phyloP scores from a whole-genome alignment of 37 sponge, comb jelly and placozoan species.

The Eunapius fragilis region DNA sequence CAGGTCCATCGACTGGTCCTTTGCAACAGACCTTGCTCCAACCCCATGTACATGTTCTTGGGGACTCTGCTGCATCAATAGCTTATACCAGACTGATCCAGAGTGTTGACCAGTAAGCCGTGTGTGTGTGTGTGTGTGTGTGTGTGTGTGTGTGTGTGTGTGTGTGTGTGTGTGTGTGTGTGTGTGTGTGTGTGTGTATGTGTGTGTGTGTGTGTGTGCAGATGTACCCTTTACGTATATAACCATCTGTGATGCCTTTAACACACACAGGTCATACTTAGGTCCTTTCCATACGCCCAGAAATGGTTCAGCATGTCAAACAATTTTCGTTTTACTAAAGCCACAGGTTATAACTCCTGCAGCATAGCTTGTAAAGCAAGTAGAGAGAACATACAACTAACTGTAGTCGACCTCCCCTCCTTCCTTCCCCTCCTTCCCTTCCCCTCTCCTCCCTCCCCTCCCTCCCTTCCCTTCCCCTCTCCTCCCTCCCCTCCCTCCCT shows the following conservation, averaged over 20 bases:
- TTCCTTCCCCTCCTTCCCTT: not conserved
- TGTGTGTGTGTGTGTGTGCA: no score
- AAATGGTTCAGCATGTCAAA: no score
- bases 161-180: no score
- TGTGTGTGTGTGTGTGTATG: no score
- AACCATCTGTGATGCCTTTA: no score
- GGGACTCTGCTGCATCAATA: slow-evolving; percentile 67
- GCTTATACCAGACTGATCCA: slow-evolving; percentile 77
- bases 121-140: not conserved
- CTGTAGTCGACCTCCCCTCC: not conserved
- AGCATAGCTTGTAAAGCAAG: no score
- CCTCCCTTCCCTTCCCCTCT: not conserved
- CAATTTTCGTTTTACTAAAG: no score
- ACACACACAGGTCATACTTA: no score
- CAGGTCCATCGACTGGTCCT: slow-evolving; percentile 7
- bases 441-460: not conserved
- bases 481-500: not conserved
- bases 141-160: not conserved
- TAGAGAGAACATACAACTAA: no score
- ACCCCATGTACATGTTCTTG: slow-evolving; percentile 74
- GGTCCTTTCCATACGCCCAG: no score
- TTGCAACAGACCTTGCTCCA: slow-evolving; percentile 25
- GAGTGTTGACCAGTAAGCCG: slow-evolving; percentile 43
- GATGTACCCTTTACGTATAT: no score
- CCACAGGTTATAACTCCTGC: no score